Base-by-base conservation (phyloP, 2,113 vertebrate genomes). In the Boleophthalmus pectinirostris region DNA sequence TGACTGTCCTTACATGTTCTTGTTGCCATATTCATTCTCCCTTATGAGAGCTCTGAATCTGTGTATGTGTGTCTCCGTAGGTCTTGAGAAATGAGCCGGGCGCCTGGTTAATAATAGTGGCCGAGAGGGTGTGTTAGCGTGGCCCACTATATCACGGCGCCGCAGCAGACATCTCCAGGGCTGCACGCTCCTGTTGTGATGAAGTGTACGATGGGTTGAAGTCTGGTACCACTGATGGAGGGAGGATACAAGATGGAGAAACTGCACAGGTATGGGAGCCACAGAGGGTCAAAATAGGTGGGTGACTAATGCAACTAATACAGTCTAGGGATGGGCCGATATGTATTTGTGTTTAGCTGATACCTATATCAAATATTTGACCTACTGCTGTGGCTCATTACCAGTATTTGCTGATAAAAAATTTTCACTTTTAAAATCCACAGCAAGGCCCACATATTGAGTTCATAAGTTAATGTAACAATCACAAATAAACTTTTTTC, bases 111-210 rank as follows among this genome's bases (percentile, higher is more conserved):
- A 90, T 77, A 87, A 89, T 87, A 89, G 86, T 91, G 89, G 84
- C 89, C 79, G 57, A 87, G 85, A 87, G 87, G 85, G 88, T 87
- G 78, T 87, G 87, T 92, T 90, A 89, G 81, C 70, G 70, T 86
- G 77, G 88, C 83, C 88, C 82, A 87, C 87, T 92, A 91, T 85
- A 91, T 92, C 88, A 91, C 88, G 87, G 78, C 82, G 81, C 77
- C 78, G 74, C 83, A 85, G 83, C 70, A 88, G 87, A 88, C 87
- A 87, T 92, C 88, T 91, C 87, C 85, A 82, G 90, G 88, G 88
- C 86, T 88, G 82, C 67, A 61, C 68, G 72, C 78, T 64, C 77
- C 78, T 66, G 78, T 76, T 45, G 75, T 91, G 89, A 91, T 91
- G 84, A 85, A 92, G 82, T 90, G 88, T 61, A 76, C 84, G 75